Conservation (phyloP, 2,797 vertebrate species). For the Brachyalestes nurse region DNA sequence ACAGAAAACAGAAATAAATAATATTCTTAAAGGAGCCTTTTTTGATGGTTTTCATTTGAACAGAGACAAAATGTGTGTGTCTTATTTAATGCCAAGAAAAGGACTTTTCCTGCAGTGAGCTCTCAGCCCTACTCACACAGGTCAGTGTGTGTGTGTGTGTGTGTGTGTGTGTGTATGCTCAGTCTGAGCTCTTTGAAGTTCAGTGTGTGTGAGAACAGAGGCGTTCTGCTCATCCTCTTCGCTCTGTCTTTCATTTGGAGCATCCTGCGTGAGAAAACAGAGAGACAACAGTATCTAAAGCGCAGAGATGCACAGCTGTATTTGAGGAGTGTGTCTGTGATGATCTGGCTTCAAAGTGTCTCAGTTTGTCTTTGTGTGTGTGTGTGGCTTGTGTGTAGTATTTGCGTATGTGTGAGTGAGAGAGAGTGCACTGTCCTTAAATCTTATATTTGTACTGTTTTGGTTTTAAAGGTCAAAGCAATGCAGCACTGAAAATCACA, state of each 20-base stretch:
- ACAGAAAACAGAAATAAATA: no score
- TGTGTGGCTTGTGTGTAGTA: no score
- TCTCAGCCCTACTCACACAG: no score
- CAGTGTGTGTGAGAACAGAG: slow-evolving; percentile 47
- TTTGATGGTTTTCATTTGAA: no score
- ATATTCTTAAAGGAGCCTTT: no score
- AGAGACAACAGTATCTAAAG: slow-evolving; percentile 39
- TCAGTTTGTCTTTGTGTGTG: slow-evolving; percentile 27
- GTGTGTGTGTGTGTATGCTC: slow-evolving; percentile 1
- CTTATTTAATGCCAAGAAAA: no score
- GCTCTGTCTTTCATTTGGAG: slow-evolving; percentile 53
- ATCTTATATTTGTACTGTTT: slow-evolving; percentile 25
- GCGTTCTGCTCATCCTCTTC: slow-evolving; percentile 48
- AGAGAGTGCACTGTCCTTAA: slow-evolving; percentile 10
- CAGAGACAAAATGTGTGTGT: no score
- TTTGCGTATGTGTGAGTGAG: neutral
- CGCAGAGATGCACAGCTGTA: slow-evolving; percentile 38
- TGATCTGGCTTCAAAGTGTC: slow-evolving; percentile 47
- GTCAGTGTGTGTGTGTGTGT: slow-evolving; percentile 19
- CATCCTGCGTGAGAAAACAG: slow-evolving; percentile 45
- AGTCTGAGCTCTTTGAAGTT: slow-evolving; percentile 55
- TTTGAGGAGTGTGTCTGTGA: slow-evolving; percentile 41
- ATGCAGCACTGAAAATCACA: neutral
- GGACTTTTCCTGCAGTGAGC: no score
- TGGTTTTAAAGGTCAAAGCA: slow-evolving; percentile 13